Evolutionary conservation across 2,113 vertebrate genomes (phyloP).

Genomic region (Eonycteris spelaea): DNA sequence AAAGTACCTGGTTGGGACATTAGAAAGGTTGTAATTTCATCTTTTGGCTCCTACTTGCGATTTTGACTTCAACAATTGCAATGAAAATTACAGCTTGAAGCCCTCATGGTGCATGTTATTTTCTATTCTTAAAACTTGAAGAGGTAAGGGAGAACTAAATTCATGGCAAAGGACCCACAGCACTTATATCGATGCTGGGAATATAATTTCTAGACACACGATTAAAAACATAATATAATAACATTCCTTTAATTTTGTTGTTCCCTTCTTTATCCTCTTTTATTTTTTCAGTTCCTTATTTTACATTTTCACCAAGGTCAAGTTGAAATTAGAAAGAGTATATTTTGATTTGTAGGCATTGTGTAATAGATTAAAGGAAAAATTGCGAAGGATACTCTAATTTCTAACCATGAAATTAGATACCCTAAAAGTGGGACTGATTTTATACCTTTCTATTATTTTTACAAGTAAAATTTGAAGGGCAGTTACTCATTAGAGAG

Average conservation of each 20-base stretch:
- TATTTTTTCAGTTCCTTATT: slow-evolving; percentile 38
- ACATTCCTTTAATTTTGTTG: slow-evolving; percentile 29
- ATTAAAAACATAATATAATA: slow-evolving; percentile 45
- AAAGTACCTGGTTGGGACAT: neutral
- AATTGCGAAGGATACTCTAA: neutral
- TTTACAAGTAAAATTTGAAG: slow-evolving; percentile 69
- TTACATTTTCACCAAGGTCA: slow-evolving; percentile 45
- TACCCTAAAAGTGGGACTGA: slow-evolving; percentile 66
- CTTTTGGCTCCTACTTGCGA: slow-evolving; percentile 41
- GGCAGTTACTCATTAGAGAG: neutral
- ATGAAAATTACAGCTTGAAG: slow-evolving; percentile 56
- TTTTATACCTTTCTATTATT: slow-evolving; percentile 49
- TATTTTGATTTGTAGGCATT: slow-evolving; percentile 27
- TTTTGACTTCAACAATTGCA: slow-evolving; percentile 35
- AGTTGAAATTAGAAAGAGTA: neutral
- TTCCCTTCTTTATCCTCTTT: slow-evolving; percentile 30
- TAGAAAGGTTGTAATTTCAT: slow-evolving; percentile 62
- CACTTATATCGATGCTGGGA: neutral
- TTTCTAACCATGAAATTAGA: slow-evolving; percentile 52
- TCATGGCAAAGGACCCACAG: neutral
- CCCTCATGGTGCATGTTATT: neutral
- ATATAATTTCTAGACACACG: neutral
- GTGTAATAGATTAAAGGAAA: slow-evolving; percentile 53
- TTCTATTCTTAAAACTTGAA: slow-evolving; percentile 54
- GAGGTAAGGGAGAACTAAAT: slow-evolving; percentile 33